A percentile compares a stretch with the other conserved stretches of the same genome.
Evolutionary conservation across 2,888 invertebrate species (phyloP).

Genomic region (Linyphia triangularis): DNA sequence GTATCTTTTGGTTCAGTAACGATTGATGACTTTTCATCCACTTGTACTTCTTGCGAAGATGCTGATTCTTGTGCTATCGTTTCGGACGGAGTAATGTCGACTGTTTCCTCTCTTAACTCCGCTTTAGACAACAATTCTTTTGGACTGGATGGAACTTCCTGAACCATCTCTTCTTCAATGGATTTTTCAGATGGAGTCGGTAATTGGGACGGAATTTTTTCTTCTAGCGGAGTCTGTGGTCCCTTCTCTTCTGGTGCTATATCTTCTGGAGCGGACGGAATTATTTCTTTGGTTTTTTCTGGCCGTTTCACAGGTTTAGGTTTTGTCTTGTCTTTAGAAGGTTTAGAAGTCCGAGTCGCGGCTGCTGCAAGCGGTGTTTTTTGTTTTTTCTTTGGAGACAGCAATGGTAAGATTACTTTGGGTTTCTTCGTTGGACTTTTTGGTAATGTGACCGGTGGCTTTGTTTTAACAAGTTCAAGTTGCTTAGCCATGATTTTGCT

Average conservation of each 20-base stretch:
- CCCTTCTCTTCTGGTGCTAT: slow-evolving; percentile 35
- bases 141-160: slow-evolving; percentile 52
- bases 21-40: not conserved
- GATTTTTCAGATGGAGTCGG: slow-evolving; percentile 47
- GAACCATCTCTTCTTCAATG: slow-evolving; percentile 24
- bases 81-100: slow-evolving; percentile 63
- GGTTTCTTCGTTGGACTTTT: slow-evolving; percentile 69
- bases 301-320: slow-evolving; percentile 70
- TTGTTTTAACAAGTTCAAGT: slow-evolving; percentile 36
- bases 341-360: slow-evolving; percentile 36
- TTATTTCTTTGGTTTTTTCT: slow-evolving; percentile 53
- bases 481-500: slow-evolving; percentile 52
- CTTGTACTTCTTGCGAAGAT: not conserved
- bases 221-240: slow-evolving; percentile 45
- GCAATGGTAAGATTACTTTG: slow-evolving; percentile 50
- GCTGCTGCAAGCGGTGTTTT: slow-evolving; percentile 28
- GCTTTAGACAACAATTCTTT: slow-evolving; percentile 6
- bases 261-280: slow-evolving; percentile 52
- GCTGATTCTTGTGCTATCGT: slow-evolving; percentile 6
- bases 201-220: slow-evolving; percentile 54
- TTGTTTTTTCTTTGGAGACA: slow-evolving; percentile 65
- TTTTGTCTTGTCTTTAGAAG: slow-evolving; percentile 67
- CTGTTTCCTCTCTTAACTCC: slow-evolving; percentile 26
- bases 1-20: slow-evolving; percentile 14
- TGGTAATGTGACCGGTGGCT: slow-evolving; percentile 45